These are phyloP conservation scores for Pseudococcus viburni DNA, from an alignment of 2,888 invertebrate species.

Conservation along the genomic window DNA sequence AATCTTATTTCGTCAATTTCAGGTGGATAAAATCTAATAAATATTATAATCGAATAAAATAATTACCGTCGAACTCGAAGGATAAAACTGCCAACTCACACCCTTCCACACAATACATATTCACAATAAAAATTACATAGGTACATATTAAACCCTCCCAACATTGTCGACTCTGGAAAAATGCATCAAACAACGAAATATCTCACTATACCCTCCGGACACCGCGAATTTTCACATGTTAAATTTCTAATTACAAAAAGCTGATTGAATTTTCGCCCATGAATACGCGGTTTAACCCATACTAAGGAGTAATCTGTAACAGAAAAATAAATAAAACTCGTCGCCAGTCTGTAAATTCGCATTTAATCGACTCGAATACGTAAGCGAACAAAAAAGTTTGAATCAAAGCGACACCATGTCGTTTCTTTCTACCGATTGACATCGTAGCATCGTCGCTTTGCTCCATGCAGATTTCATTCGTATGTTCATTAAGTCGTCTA, in stretches of 20 bases:
- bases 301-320: not conserved
- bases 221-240: not conserved
- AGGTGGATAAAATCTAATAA: too few species aligned
- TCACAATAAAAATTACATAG: too few species aligned
- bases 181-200: too few species aligned
- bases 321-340: constrained; percentile 35
- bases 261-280: constrained; percentile 23
- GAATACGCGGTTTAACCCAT: not conserved
- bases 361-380: constrained; percentile 7
- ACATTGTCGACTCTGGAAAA: too few species aligned
- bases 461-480: not conserved
- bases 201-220: too few species aligned
- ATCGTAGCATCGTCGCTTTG: not conserved
- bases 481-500: not conserved
- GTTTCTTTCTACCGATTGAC: constrained; percentile 9
- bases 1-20: too few species aligned
- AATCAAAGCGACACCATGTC: not conserved
- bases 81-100: too few species aligned
- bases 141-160: too few species aligned
- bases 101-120: too few species aligned
- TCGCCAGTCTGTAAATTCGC: not conserved
- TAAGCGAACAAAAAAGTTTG: not conserved
- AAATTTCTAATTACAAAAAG: constrained; percentile 30
- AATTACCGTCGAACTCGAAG: too few species aligned
- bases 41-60: too few species aligned